Evolutionary conservation across 2,113 vertebrate genomes (phyloP).

Genomic region (Triplophysa dalaica): DNA sequence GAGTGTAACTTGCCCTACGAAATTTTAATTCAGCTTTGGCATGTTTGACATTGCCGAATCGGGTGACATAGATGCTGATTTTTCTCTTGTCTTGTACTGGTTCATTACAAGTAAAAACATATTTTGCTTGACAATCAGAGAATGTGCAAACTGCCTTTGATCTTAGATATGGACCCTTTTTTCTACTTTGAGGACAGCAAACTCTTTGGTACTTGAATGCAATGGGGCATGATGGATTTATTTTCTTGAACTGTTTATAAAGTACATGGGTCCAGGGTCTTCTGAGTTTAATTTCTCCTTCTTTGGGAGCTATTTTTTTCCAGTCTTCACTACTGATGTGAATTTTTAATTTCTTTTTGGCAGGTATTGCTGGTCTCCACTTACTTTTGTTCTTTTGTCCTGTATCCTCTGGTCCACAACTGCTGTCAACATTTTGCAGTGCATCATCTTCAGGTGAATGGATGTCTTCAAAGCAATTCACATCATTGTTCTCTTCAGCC

Average conservation of each 20-base stretch:
- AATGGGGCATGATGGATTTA: background rate
- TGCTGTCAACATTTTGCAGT: background rate
- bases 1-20: slow-evolving; percentile 4
- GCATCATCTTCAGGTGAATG: background rate
- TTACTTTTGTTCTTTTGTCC: background rate
- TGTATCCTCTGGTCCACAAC: background rate
- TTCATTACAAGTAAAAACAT: background rate
- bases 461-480: background rate
- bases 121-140: background rate
- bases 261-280: background rate
- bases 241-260: background rate
- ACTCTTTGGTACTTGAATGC: slow-evolving; percentile 11
- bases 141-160: slow-evolving; percentile 11
- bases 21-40: background rate
- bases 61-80: background rate
- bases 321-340: background rate
- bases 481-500: background rate
- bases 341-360: background rate
- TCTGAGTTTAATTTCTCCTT: background rate
- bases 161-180: background rate
- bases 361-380: background rate
- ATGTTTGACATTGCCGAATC: background rate
- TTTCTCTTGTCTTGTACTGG: background rate
- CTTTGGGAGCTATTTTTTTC: background rate
- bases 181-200: background rate